These are phyloP conservation scores for Antechinus flavipes DNA, from an alignment of 2,113 vertebrate species.

Conservation along the genomic window DNA sequence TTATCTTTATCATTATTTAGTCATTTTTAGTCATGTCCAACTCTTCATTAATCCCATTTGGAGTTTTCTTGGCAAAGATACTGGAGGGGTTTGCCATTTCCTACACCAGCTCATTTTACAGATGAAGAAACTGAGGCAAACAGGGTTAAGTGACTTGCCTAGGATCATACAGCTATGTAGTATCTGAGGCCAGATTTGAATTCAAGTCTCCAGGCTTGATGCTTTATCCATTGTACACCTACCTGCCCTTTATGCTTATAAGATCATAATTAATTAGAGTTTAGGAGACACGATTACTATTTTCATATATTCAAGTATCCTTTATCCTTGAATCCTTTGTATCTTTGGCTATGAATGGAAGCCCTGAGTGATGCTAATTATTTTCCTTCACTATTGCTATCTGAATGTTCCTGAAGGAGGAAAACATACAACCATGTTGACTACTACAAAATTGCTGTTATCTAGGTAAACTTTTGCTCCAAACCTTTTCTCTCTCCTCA, in stretches of 20 bases:
- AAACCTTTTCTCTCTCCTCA: background rate
- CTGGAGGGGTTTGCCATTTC: too few relatives aligned
- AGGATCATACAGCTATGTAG: too few relatives aligned
- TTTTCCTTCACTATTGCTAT: background rate
- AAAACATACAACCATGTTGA: background rate
- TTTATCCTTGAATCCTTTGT: background rate
- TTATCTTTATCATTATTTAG: background rate
- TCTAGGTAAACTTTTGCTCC: background rate
- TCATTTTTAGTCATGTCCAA: background rate
- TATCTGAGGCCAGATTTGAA: too few relatives aligned
- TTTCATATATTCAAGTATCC: background rate
- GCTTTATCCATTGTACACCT: too few relatives aligned
- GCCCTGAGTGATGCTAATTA: background rate
- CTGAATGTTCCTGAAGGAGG: background rate
- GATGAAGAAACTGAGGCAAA: too few relatives aligned
- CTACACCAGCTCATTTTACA: too few relatives aligned
- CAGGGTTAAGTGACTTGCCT: too few relatives aligned
- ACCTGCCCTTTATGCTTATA: background rate
- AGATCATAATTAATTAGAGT: background rate
- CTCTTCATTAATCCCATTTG: too few relatives aligned
- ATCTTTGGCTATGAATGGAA: background rate
- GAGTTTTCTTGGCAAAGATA: too few relatives aligned
- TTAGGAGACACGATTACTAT: background rate
- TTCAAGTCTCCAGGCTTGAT: too few relatives aligned
- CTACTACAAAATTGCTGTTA: too few relatives aligned